Evolutionary conservation across 2,888 invertebrate genomes (phyloP), one percentile per base, ranked within the genome.

Genomic region (Apamea epomidion): DNA sequence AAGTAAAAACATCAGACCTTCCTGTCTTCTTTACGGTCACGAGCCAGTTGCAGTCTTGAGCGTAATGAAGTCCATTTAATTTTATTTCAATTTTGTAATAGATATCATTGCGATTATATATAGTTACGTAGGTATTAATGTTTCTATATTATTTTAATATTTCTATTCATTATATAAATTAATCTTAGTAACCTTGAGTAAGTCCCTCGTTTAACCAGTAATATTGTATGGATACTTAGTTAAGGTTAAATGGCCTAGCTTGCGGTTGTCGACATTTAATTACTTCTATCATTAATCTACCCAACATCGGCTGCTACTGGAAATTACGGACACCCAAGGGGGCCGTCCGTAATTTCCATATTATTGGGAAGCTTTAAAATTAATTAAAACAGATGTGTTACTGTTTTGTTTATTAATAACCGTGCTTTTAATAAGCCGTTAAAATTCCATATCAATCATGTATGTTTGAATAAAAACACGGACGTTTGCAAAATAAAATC

Each of bases 261-360:
- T 79, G 80, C 29, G 80, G 79, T 82, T 74, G 65, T 75, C 79
- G 48, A 69, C 81, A 82, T 82, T 87, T 86, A 82, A 88, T 87
- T 86, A 87, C 80, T 76, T 80, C 74, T 76, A 80, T 81, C 74
- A 87, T 86, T 82, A 87, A 82, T 87, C 76, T 82, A 84, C 80
- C 62, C 64, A 82, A 80, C 68, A 84, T 74, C 51, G 78, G 78
- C 32, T 79, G 78, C 58, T 67, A 64, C 74, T 83, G 64, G 10
- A 83, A 78, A 70, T 71, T 67, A 78, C 58, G 60, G 51, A 45
- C 70, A 70, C 73, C 74, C 79, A 77, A 64, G 71, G 68, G 77
- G 25, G 37, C 51, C 48, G 37, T 62, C 58, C 45, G 62, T 77
- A 76, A 80, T 86, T 81, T 86, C 62, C 75, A 81, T 84, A 86